A percentile compares a stretch with the other conserved stretches of the same genome.
Evolutionary conservation across 1,140 invertebrate genomes (phyloP).

Genomic region (Trypoxylus dichotomus): DNA sequence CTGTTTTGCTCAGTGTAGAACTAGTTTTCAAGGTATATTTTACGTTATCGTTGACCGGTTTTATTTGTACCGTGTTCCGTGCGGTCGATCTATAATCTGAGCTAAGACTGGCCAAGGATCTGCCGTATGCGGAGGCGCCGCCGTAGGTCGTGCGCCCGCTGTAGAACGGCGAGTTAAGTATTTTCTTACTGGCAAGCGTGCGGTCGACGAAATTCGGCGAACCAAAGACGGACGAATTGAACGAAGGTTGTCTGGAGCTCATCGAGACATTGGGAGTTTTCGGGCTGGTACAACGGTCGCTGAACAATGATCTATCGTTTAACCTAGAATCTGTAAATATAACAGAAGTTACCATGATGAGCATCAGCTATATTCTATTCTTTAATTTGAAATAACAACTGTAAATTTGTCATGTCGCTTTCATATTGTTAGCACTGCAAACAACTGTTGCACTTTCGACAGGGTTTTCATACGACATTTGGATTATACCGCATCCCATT

Average conservation of each 20-base stretch:
- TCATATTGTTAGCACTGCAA: no score
- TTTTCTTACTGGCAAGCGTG: conserved; percentile 48
- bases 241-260: conserved; percentile 59
- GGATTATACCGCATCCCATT: no score
- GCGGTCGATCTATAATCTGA: conserved; percentile 34
- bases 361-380: no score
- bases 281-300: conserved; percentile 40
- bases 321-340: neutral
- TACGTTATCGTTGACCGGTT: conserved; percentile 52
- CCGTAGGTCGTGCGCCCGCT: conserved; percentile 78
- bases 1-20: conserved; percentile 58
- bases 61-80: conserved; percentile 53
- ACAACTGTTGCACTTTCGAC: no score
- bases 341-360: neutral
- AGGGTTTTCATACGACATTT: no score
- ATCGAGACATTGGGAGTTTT: conserved; percentile 46
- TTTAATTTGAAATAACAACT: no score
- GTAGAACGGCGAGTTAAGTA: conserved; percentile 75
- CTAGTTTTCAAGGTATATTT: conserved; percentile 30
- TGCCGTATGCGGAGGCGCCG: conserved; percentile 69
- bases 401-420: no score
- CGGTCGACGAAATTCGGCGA: conserved; percentile 50
- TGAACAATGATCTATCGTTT: conserved; percentile 39
- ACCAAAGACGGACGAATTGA: conserved; percentile 59
- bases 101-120: conserved; percentile 46